These are phyloP conservation scores for Punctoribates punctum DNA, from an alignment of 2,888 invertebrate genomes.

Conservation along the genomic window DNA sequence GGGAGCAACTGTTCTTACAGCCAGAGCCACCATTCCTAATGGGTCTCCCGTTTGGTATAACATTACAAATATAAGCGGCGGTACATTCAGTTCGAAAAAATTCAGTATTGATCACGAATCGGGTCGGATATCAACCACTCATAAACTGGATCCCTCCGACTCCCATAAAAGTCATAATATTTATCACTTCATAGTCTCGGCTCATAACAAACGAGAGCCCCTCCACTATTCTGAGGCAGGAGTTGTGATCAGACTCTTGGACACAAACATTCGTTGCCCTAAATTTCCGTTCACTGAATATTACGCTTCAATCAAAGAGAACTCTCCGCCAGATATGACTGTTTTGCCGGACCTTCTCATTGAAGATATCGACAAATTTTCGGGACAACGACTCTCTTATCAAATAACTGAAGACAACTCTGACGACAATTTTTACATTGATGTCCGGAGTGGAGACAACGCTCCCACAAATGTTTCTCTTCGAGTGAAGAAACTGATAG, in stretches of 20 bases:
- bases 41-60: constrained; percentile 49
- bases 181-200: constrained; percentile 49
- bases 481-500: constrained; percentile 49
- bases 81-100: constrained; percentile 39
- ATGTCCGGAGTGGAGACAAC: constrained; percentile 43
- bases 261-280: constrained; percentile 48
- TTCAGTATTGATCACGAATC: constrained; percentile 49
- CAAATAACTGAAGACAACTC: constrained; percentile 50
- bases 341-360: constrained; percentile 49
- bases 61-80: constrained; percentile 45
- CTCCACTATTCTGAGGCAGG: constrained; percentile 47
- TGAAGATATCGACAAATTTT: constrained; percentile 49
- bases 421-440: constrained; percentile 49
- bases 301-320: constrained; percentile 49
- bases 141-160: constrained; percentile 48
- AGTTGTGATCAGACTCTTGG: constrained; percentile 48
- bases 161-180: constrained; percentile 49
- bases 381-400: constrained; percentile 48
- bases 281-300: constrained; percentile 50
- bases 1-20: constrained; percentile 48
- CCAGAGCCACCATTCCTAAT: constrained; percentile 48
- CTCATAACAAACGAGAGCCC: constrained; percentile 48
- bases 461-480: constrained; percentile 46
- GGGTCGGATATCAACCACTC: constrained; percentile 51
- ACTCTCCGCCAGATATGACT: constrained; percentile 48